phyloP scores from a whole-genome alignment of 2,797 vertebrate genomes.

The Dipus sagitta region DNA sequence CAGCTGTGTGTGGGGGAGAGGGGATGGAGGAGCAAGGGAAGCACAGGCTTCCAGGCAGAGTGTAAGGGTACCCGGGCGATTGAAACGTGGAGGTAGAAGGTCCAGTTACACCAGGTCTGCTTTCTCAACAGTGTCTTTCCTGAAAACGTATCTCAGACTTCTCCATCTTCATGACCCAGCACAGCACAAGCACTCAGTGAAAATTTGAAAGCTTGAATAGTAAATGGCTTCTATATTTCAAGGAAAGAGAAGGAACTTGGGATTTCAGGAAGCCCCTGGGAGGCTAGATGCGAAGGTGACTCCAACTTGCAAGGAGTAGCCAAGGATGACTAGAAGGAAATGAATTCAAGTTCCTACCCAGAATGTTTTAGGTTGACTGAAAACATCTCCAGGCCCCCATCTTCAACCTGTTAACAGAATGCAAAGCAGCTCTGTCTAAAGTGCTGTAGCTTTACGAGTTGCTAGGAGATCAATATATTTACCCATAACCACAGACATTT shows the following conservation, averaged over 20 bases:
- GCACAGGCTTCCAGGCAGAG: neutral
- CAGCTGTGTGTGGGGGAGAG: neutral
- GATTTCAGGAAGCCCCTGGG: neutral
- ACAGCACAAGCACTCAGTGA: neutral
- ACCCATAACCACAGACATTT: constrained; percentile 66
- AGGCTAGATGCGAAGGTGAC: neutral
- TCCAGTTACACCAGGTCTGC: neutral
- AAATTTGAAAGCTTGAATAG: neutral
- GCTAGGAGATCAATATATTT: constrained; percentile 77
- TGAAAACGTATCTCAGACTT: neutral
- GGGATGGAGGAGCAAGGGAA: neutral
- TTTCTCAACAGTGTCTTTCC: neutral
- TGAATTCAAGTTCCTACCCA: constrained; percentile 25
- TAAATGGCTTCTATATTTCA: neutral
- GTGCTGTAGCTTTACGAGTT: constrained; percentile 65
- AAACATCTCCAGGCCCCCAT: constrained; percentile 23
- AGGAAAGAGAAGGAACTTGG: neutral
- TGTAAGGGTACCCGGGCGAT: neutral
- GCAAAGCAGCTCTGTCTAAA: constrained; percentile 28
- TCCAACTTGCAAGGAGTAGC: neutral
- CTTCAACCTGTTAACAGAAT: constrained; percentile 42
- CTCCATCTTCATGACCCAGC: neutral
- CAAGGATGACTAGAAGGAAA: constrained; percentile 50
- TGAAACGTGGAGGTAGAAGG: neutral
- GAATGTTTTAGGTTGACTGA: constrained; percentile 36